Base-by-base conservation (phyloP, 53 echinoderm and acorn worm species). In the Temnopleurus reevesii region DNA sequence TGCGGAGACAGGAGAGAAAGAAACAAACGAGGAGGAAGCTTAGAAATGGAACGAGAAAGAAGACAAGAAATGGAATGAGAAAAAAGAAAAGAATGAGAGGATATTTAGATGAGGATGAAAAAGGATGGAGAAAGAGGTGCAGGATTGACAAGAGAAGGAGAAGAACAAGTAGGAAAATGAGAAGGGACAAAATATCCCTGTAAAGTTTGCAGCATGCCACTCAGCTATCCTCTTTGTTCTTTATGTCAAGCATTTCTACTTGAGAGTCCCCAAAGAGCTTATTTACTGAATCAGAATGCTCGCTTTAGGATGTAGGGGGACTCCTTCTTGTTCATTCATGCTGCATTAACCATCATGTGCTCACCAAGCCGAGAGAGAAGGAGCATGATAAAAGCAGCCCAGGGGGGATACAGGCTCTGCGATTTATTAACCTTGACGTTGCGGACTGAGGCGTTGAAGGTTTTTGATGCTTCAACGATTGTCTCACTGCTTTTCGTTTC, bases 401-500 rank as follows among this genome's bases (percentile, higher is more conserved):
- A 36, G 12, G 29, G 47, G n/a, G 55, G 36, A 49, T 83, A 21
- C 54, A 34, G 83, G 57, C 8, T 34, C 35, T 83, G 18, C 41
- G 41, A 83, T 83, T 55, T 83, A 83, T 55, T 56, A 34, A 83
- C 83, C 83, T 83, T 83, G 83, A 83, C 83, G 54, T 36, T 36
- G 9, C 53, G 55, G 6, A 55, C 34, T 79, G 57, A 55, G 56
- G 83, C 55, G 83, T 27, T 19, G 56, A 38, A 12, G 38, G 35
- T 53, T 34, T 83, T 56, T 83, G 33, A 31, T n/a, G 81, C 55
- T 81, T 25, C 53, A 55, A 26, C n/a, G 46, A 19, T 24, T 24
- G 10, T 45, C 45, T 77, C 46, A 17, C 77, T 10, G 46, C 77
- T 45, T 55, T 21, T n/a, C 55, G 15, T 21, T 55, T 9, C 4